Evolutionary conservation across 2,888 invertebrate genomes (phyloP), one percentile per base, ranked within the genome.

Genomic region (Patella caerulea): DNA sequence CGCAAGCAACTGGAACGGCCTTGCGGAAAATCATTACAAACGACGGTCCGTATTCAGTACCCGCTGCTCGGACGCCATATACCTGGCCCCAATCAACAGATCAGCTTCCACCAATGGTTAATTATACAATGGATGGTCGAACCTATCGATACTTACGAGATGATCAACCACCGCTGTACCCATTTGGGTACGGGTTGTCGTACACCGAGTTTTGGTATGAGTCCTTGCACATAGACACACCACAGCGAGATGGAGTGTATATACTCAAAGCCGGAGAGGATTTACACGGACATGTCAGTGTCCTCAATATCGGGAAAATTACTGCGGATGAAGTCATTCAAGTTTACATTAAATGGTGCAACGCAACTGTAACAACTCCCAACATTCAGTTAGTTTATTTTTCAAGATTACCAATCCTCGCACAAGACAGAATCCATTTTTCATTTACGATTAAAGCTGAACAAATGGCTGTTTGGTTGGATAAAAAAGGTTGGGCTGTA

Each of bases 311-410:
- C 9, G 89, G 89, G 45, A 76, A 82, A 12, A 77, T 81, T 76
- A 81, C 83, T 72, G 87, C 87, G 12, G 84, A 84, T 77, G 89
- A 89, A 86, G 89, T 89, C n/a, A 80, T 81, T 53, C 86, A 89
- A 81, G 84, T 89, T 11, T 89, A 89, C 75, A 85, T 89, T 45
- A 83, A 84, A 3, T 89, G 89, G 89, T 71, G 79, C 24, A 84
- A 85, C 77, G 75, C 83, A 1, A 83, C 82, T 12, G 85, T 86
- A 2, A 72, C 81, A 2, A 86, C 84, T 59, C 88, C 88, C 0
- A 78, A 72, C 52, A 81, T 86, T 53, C 89, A 89, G 79, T 83
- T 89, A 14, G 87, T 85, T 11, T 83, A 81, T 34, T 86, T 88
- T 76, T 80, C 81, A 14, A 79, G 88, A 7, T 78, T 80, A 53